Base-by-base conservation (phyloP, 35 echinoderm and acorn worm genomes). In the Ophiothrix spiculata region DNA sequence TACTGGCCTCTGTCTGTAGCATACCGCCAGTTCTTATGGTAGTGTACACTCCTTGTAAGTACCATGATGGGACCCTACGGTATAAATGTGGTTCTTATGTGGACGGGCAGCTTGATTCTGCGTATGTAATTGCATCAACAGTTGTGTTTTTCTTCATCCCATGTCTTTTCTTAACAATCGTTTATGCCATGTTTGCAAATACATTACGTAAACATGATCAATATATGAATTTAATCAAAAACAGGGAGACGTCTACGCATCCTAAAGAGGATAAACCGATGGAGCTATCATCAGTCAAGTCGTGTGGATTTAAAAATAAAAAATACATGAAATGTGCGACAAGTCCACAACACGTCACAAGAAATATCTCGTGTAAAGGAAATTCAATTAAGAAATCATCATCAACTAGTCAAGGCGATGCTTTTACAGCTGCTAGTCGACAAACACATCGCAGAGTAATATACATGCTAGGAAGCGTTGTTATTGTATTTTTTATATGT, bases 401-500 rank as follows among this genome's bases (percentile, higher is more conserved):
- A 15, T 39, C 77, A 38, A 88, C 77, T 46, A 60, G 40, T 13
- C 25, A 77, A 8, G 38, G 78, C 13, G 36, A 80, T 19, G 74
- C 29, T 33, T 31, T 77, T 11, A 63, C 86, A n/a, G 80, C 83
- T 10, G 76, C 76, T 32, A 75, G 80, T 32, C 76, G 84, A 13
- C 80, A 87, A 34, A 46, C 84, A 32, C 88, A 90, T 56, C 79
- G 84, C 36, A 79, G 87, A 32, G 46, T 90, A 40, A 76, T 93
- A 0, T 35, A 90, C 21, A 93, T 91, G 91, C 77, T 93, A 4
- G 84, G 74, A 11, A 80, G 79, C 21, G 95, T 97, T 0, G 95
- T 97, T 0, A 76, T 88, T 1, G 85, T 93, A 1, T 97, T 97
- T 77, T 97, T 97, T 35, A 39, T 97, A 8, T 97, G 95, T 74